A percentile compares a stretch with the other conserved stretches of the same genome.
Evolutionary conservation across 2,797 vertebrate genomes (phyloP).

Genomic region (Centropyge bicolor): DNA sequence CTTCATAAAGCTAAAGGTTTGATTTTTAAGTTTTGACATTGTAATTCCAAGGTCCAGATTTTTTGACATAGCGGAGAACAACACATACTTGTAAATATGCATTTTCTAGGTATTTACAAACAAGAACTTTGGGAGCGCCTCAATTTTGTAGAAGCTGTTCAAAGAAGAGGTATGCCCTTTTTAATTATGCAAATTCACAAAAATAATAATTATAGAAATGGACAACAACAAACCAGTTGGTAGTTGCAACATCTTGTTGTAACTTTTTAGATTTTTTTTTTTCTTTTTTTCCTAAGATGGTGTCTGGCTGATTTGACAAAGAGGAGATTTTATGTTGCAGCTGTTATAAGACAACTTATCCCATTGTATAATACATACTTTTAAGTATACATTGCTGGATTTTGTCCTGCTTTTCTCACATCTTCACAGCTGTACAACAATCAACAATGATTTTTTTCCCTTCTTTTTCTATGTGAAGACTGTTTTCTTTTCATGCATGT

Average conservation of each 20-base stretch:
- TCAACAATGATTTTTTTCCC: conserved; percentile 77
- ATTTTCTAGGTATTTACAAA: conserved; percentile 87
- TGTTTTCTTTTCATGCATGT: conserved; percentile 91
- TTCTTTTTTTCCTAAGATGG: conserved; percentile 38
- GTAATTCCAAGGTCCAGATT: conserved; percentile 61
- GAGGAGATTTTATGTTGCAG: conserved; percentile 72
- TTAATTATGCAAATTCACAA: conserved; percentile 86
- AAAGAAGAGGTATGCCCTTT: conserved; percentile 82
- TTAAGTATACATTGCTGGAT: conserved; percentile 70
- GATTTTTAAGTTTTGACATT: conserved; percentile 56
- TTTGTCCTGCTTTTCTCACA: conserved; percentile 62
- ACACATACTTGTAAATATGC: conserved; percentile 85
- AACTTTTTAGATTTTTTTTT: conserved; percentile 64
- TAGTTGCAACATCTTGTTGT: conserved; percentile 69
- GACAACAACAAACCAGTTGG: conserved; percentile 60
- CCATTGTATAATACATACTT: conserved; percentile 77
- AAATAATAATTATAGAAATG: conserved; percentile 72
- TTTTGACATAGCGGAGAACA: conserved; percentile 72
- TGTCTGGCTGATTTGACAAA: conserved; percentile 70
- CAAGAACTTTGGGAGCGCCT: conserved; percentile 80
- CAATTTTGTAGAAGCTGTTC: conserved; percentile 85
- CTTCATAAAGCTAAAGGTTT: conserved; percentile 35
- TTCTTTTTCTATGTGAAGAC: conserved; percentile 79
- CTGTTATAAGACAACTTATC: conserved; percentile 62
- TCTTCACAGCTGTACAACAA: conserved; percentile 81